Conservation (phyloP, 2,113 vertebrate species). For the Albula glossodonta region DNA sequence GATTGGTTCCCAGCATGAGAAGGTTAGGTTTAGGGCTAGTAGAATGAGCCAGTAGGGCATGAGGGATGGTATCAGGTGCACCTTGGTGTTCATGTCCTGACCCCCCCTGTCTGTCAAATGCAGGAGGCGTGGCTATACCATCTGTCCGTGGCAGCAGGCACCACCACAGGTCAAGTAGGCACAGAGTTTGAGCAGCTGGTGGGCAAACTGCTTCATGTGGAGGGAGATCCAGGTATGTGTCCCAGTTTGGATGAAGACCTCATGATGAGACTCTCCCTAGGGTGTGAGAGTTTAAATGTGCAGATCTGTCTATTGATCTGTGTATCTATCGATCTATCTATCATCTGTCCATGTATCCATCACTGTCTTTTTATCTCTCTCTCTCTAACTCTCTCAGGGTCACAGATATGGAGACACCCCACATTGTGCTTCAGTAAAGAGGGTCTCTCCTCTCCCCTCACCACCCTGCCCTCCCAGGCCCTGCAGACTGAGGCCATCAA, state of each 20-base stretch:
- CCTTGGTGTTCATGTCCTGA: neutral
- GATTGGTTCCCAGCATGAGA: conserved; percentile 86
- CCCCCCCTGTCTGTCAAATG: neutral
- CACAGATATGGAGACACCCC: conserved; percentile 91
- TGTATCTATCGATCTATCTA: neutral
- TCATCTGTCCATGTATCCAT: neutral
- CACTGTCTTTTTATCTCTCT: neutral
- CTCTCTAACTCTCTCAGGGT: conserved; percentile 63
- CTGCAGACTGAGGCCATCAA: conserved; percentile 96
- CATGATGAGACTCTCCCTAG: neutral
- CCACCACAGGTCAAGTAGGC: conserved; percentile 79
- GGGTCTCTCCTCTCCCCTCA: conserved; percentile 86
- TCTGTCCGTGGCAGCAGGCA: conserved; percentile 88
- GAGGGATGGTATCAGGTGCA: neutral
- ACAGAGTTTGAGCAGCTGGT: conserved; percentile 95
- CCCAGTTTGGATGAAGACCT: neutral
- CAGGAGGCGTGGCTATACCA: conserved; percentile 95
- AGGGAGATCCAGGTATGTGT: conserved; percentile 84
- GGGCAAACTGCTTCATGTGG: conserved; percentile 84
- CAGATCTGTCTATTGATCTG: neutral
- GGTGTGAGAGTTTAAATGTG: neutral
- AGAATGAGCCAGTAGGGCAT: neutral
- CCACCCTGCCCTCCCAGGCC: conserved; percentile 91
- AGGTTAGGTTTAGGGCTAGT: conserved; percentile 65
- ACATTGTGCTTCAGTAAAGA: conserved; percentile 92